Conservation (phyloP, 2,113 vertebrate species). For the Menura novaehollandiae region DNA sequence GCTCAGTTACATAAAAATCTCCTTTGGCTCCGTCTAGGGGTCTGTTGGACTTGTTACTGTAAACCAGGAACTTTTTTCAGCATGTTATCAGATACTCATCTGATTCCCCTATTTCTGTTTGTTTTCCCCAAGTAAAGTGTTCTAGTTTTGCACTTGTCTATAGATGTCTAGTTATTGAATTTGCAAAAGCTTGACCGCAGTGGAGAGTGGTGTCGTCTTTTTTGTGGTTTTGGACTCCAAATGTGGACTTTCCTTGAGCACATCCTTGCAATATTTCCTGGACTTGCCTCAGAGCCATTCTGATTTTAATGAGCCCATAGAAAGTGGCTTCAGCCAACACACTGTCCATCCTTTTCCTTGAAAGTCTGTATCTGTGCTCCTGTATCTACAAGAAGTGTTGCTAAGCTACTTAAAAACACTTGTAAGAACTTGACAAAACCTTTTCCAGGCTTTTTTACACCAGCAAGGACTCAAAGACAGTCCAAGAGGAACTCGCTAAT, state of each 20-base stretch:
- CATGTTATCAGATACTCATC: background rate
- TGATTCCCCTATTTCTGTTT: background rate
- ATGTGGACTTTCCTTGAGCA: background rate
- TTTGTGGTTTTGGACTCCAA: background rate
- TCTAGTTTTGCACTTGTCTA: background rate
- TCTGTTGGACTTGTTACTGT: background rate
- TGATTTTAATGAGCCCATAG: background rate
- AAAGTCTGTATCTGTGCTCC: background rate
- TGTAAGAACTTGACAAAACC: background rate
- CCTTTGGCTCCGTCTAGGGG: background rate
- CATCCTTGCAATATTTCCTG: background rate
- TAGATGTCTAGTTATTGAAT: background rate
- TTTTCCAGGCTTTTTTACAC: background rate
- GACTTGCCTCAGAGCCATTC: background rate
- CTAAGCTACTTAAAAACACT: background rate
- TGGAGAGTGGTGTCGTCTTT: rapidly evolving
- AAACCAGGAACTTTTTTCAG: background rate
- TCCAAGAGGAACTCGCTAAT: background rate
- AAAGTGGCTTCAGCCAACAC: background rate
- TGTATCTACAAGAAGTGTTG: background rate
- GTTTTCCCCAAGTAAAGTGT: background rate
- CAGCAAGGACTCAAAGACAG: background rate
- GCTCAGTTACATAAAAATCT: slow-evolving; percentile 1
- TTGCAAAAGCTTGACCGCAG: background rate
- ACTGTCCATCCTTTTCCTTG: background rate